Conservation (phyloP, 1,140 invertebrate genomes). For the Chrysopa pallens region DNA sequence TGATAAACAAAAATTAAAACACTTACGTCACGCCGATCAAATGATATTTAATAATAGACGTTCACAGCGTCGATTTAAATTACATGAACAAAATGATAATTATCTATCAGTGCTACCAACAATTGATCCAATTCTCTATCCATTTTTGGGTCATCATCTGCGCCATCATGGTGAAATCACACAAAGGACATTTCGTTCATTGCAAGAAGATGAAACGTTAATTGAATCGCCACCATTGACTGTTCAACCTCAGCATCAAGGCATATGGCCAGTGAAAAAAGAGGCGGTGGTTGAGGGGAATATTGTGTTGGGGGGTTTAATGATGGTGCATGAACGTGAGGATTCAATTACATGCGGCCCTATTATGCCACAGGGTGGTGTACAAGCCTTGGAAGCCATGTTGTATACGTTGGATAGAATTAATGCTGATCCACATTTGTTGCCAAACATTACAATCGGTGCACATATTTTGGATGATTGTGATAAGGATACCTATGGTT, state of each 20-base stretch:
- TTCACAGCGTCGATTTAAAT: too few relatives aligned
- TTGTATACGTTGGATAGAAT: slow-evolving; percentile 67
- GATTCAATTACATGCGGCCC: slow-evolving; percentile 60
- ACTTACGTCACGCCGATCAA: too few relatives aligned
- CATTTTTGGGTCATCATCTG: too few relatives aligned
- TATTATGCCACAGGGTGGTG: slow-evolving; percentile 77
- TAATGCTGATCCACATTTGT: slow-evolving; percentile 34
- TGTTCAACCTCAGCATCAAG: slow-evolving; percentile 9
- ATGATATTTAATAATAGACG: too few relatives aligned
- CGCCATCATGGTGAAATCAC: background rate
- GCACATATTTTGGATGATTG: slow-evolving; percentile 79
- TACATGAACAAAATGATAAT: too few relatives aligned
- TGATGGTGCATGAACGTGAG: slow-evolving; percentile 88
- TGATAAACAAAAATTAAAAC: too few relatives aligned
- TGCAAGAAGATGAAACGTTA: background rate
- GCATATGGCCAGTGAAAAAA: slow-evolving; percentile 64
- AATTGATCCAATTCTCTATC: too few relatives aligned
- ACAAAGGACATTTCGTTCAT: background rate
- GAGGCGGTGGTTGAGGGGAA: slow-evolving; percentile 75
- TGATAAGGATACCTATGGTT: slow-evolving; percentile 78
- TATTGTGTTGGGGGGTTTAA: slow-evolving; percentile 68
- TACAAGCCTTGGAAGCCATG: slow-evolving; percentile 74
- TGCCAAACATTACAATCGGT: slow-evolving; percentile 56
- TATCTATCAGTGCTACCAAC: too few relatives aligned
- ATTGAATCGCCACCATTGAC: slow-evolving; percentile 1